Conservation (phyloP, 1,140 invertebrate genomes). For the Rhopalosiphum maidis region DNA sequence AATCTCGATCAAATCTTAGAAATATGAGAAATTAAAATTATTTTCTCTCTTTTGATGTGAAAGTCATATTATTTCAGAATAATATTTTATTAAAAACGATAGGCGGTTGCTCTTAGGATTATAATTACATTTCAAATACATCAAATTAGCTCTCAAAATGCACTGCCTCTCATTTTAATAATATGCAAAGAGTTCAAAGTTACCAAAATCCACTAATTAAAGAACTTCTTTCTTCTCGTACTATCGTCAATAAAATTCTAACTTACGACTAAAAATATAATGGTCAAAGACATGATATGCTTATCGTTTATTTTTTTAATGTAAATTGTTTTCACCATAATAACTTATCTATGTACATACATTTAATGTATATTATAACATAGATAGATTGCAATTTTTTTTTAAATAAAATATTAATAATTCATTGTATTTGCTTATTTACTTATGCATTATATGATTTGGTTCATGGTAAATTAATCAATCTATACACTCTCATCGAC, state of each 20-base stretch:
- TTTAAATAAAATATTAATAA: background rate
- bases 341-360: background rate
- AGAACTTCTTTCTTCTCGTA: background rate
- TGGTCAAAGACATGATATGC: no score
- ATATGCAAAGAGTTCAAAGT: background rate
- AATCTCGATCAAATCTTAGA: background rate
- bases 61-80: background rate
- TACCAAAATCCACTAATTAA: background rate
- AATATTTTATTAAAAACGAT: background rate
- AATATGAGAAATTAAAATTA: background rate
- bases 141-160: background rate
- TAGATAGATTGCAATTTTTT: background rate
- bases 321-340: background rate
- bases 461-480: background rate
- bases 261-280: background rate
- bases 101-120: background rate
- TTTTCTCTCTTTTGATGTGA: background rate
- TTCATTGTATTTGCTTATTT: background rate
- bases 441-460: fast-evolving
- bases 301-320: background rate
- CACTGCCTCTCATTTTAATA: background rate
- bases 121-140: background rate
- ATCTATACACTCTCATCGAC: background rate
- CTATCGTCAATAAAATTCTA: background rate
- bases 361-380: background rate